Percentiles rank a stretch among this genome's conserved stretches.
These are phyloP conservation scores for Carduelis carduelis DNA, from an alignment of 2,797 vertebrate genomes.

Conservation along the genomic window DNA sequence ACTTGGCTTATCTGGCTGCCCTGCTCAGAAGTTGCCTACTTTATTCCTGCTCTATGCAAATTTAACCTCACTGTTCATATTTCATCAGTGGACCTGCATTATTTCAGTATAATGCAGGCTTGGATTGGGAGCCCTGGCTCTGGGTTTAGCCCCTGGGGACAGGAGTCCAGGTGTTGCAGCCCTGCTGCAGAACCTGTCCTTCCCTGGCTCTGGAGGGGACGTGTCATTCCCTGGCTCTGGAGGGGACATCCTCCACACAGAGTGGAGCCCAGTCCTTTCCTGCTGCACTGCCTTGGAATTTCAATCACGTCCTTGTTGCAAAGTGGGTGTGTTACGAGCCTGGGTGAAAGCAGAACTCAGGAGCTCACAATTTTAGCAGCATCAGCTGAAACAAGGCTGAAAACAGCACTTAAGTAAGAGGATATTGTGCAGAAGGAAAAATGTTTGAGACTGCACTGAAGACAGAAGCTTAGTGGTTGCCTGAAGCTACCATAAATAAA, in stretches of 20 bases:
- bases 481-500: slow-evolving; percentile 25
- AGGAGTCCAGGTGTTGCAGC: neutral
- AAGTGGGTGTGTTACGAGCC: neutral
- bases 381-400: slow-evolving; percentile 18
- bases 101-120: neutral
- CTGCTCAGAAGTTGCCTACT: neutral
- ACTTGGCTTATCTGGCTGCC: neutral
- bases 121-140: neutral
- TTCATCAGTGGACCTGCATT: neutral
- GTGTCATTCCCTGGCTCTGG: neutral
- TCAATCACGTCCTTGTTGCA: neutral
- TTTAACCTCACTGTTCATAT: neutral
- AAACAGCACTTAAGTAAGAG: slow-evolving; percentile 8
- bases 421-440: neutral
- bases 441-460: neutral
- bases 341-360: slow-evolving; percentile 7
- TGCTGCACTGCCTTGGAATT: neutral
- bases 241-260: neutral
- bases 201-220: neutral
- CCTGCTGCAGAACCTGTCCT: neutral
- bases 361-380: slow-evolving; percentile 5
- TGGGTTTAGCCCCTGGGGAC: neutral
- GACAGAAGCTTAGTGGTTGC: neutral
- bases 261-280: neutral
- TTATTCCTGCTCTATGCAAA: neutral